A percentile compares a stretch with the other conserved stretches of the same genome.
phyloP scores from a whole-genome alignment of 2,113 vertebrate genomes.

The Planiliza haematocheilus region DNA sequence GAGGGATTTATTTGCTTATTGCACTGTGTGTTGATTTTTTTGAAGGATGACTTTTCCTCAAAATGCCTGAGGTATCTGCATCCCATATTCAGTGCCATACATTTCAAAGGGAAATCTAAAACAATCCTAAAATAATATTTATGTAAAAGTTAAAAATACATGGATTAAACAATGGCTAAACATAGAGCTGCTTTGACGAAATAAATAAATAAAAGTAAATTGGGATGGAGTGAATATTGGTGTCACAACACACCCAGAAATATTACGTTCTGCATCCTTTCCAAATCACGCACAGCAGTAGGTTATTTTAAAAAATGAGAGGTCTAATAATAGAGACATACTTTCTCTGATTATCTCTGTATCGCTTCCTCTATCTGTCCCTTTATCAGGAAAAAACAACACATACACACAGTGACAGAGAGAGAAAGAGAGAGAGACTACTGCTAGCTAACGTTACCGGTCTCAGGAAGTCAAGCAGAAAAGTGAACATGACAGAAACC shows the following conservation, averaged over 20 bases:
- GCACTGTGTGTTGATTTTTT: no score
- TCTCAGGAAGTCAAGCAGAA: conserved; percentile 78
- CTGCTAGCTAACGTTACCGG: conserved; percentile 56
- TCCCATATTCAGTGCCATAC: no score
- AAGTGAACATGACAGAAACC: conserved; percentile 77
- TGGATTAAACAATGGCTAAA: conserved; percentile 11
- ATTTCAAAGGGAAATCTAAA: not conserved
- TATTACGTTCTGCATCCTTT: conserved; percentile 9
- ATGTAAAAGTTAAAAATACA: not conserved
- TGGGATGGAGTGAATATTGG: not conserved
- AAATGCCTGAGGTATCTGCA: no score
- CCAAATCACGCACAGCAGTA: conserved; percentile 12
- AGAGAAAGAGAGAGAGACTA: not conserved
- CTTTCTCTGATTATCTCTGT: not conserved
- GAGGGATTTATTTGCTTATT: no score
- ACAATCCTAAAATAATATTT: not conserved
- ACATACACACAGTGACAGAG: not conserved
- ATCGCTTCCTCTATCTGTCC: not conserved
- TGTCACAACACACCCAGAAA: conserved; percentile 25
- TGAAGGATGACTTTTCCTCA: no score
- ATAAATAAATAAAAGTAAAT: not conserved
- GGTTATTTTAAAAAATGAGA: conserved; percentile 19
- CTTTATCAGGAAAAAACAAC: conserved; percentile 18
- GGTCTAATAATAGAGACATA: conserved; percentile 36
- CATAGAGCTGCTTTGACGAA: conserved; percentile 23